These are phyloP conservation scores for Lydus trimaculatus DNA, from an alignment of 2,888 invertebrate genomes.

Conservation along the genomic window DNA sequence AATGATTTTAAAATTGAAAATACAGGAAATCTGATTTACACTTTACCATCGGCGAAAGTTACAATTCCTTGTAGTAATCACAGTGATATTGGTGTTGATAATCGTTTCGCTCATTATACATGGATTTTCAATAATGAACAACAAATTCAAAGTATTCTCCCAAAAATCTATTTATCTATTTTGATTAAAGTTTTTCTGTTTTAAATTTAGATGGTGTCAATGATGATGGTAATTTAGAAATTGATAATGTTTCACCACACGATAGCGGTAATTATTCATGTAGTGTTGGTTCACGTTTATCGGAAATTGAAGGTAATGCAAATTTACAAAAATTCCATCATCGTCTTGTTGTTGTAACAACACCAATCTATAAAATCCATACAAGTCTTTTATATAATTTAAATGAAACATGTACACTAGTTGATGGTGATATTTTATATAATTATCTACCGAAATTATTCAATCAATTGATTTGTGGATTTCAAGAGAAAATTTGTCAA, in stretches of 20 bases:
- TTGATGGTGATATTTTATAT: slow-evolving; percentile 51
- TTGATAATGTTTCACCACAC: slow-evolving; percentile 52
- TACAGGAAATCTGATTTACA: slow-evolving; percentile 26
- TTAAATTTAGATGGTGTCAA: background rate
- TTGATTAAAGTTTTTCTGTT: slow-evolving; percentile 9
- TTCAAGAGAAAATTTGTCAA: slow-evolving; percentile 49
- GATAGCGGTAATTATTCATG: slow-evolving; percentile 58
- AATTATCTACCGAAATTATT: slow-evolving; percentile 53
- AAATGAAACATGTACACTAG: slow-evolving; percentile 48
- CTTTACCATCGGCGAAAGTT: slow-evolving; percentile 39
- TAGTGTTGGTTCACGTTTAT: slow-evolving; percentile 36
- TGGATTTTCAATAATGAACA: slow-evolving; percentile 41
- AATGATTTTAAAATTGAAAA: slow-evolving; percentile 39
- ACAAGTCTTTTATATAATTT: slow-evolving; percentile 51
- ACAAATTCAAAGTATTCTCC: slow-evolving; percentile 30
- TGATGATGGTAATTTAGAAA: slow-evolving; percentile 44
- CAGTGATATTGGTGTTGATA: slow-evolving; percentile 29
- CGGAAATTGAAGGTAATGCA: slow-evolving; percentile 26
- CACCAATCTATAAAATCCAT: slow-evolving; percentile 53
- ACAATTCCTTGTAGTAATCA: slow-evolving; percentile 39
- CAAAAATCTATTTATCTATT: slow-evolving; percentile 15
- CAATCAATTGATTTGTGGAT: slow-evolving; percentile 52
- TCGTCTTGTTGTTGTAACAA: slow-evolving; percentile 51
- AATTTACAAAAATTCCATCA: slow-evolving; percentile 45
- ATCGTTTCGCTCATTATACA: slow-evolving; percentile 29